Base-by-base conservation (phyloP, 1,140 invertebrate species). In the Drosophila sp. region DNA sequence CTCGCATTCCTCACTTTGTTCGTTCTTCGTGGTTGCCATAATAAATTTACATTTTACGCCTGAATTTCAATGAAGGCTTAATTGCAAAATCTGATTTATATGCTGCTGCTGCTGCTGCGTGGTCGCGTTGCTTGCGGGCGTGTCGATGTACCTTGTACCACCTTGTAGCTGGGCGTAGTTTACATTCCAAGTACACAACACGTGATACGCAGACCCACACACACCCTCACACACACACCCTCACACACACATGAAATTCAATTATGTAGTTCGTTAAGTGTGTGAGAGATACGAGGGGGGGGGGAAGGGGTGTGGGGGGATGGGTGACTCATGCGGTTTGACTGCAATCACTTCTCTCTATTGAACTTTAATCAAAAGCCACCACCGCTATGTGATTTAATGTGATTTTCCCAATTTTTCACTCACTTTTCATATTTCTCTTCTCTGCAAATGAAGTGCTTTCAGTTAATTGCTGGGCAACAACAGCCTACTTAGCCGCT, bases 1-100 rank as follows among this genome's bases (percentile, higher is more conserved):
- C 17, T 17, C 17, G 17, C 33, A 30, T 27, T 23, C 4, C 25
- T 7, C 11, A 33, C 32, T n/a, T 25, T 54, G 17, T 7, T 56
- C 56, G 33, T 56, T 44, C 32, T 25, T 56, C 60, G 40, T 63
- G 60, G 41, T 44, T 78, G 54, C 38, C 50, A 66, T 62, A 54
- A 78, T 90, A 68, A 66, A 76, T 85, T 77, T 66, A 76, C 64
- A 83, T 70, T 79, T 76, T 62, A 65, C 63, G 58, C 55, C 68
- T 72, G 69, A 66, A 77, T 76, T 72, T 85, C 60, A 79, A 90
- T 81, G 65, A 66, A 55, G 54, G 71, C 69, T 71, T 90, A 86
- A 90, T 75, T 75, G 70, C 76, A 65, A 68, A 76, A 76, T 76
- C 67, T 76, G 81, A 81, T 79, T 76, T 79, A 76, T 71, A 66